These are phyloP conservation scores for Sarcophaga rosellei DNA, from an alignment of 2,888 invertebrate genomes.

Conservation along the genomic window DNA sequence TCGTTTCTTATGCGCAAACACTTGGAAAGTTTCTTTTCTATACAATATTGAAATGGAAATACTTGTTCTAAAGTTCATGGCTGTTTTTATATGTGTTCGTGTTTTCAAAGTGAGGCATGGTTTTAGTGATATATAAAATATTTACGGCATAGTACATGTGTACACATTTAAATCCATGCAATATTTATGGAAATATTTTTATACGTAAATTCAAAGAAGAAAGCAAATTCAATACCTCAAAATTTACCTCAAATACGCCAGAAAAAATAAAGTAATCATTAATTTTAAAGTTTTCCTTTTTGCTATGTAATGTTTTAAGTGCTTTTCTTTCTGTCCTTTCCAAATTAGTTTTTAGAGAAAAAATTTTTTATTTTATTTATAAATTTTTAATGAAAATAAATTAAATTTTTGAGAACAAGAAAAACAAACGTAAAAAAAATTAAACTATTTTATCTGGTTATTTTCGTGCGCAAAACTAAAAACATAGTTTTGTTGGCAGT, in stretches of 20 bases:
- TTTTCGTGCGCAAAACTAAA: background rate
- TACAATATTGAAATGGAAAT: background rate
- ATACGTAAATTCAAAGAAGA: background rate
- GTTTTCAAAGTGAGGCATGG: background rate
- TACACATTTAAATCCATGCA: background rate
- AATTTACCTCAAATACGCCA: background rate
- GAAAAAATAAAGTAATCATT: slow-evolving; percentile 1
- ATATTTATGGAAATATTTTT: slow-evolving; percentile 1
- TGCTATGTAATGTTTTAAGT: background rate
- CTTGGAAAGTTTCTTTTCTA: slow-evolving; percentile 13
- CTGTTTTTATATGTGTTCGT: background rate
- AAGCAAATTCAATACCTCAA: background rate
- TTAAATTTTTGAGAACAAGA: background rate
- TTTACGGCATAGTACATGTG: background rate
- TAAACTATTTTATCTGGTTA: background rate
- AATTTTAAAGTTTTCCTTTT: background rate
- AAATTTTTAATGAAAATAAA: slow-evolving; percentile 20
- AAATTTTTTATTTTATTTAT: slow-evolving; percentile 5
- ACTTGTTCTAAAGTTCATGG: background rate
- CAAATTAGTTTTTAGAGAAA: background rate
- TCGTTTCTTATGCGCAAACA: slow-evolving; percentile 31
- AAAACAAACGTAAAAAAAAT: background rate
- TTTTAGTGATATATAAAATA: background rate
- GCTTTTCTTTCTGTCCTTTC: background rate
- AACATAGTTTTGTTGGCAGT: background rate